Evolutionary conservation across 2,888 invertebrate species (phyloP), one percentile per base, ranked within the genome.

Genomic region (Ornithoptera priamus): DNA sequence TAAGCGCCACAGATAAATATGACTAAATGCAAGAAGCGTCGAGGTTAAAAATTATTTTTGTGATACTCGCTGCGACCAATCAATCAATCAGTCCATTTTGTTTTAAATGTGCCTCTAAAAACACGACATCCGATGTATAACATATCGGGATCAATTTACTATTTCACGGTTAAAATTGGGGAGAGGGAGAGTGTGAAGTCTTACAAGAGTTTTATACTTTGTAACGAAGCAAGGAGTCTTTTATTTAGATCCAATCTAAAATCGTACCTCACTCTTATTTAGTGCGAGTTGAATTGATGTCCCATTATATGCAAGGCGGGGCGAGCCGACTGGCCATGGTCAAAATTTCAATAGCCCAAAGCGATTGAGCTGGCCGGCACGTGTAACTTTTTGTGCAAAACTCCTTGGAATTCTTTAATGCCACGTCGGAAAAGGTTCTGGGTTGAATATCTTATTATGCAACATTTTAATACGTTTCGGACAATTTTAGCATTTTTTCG

Each of bases 331-430:
- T 78, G 81, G 81, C 85, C 87, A 82, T 84, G 87, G 85, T 80
- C 88, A 87, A 90, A 88, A 88, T 88, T 89, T 89, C 89, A 91
- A 92, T 91, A 85, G 90, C 91, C 87, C 81, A 80, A 77, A 88
- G 90, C 88, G 86, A 85, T 87, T 83, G 85, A 86, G 83, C 77
- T 77, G 84, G 77, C 74, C 80, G 89, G 88, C 92, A 91, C 91
- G 91, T 92, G 92, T 91, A 90, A 88, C 87, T 92, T 92, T 92
- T 90, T 92, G 88, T 88, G 83, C 86, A 80, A 88, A 89, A 85
- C 87, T 86, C 85, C 81, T 87, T 86, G 86, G 88, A 86, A 89
- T 87, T 88, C 85, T 82, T 86, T 81, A 81, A 82, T 85, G 81
- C 77, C 81, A 83, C 81, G 78, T 81, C 78, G 80, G 79, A 85